A percentile compares a stretch with the other conserved stretches of the same genome.
Conservation (phyloP, 1,140 invertebrate species). For the Halesus radiatus region DNA sequence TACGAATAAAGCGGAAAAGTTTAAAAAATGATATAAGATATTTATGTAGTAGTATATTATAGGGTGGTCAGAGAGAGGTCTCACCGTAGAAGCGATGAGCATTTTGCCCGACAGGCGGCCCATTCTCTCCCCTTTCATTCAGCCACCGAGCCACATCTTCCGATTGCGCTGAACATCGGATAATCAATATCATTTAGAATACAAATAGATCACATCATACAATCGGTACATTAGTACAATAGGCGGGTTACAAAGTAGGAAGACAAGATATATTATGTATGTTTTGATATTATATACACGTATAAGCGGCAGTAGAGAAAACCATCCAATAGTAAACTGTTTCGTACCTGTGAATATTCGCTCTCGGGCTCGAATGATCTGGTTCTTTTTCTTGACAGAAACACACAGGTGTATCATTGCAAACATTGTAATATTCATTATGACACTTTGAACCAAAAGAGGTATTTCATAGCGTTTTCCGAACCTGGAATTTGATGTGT, state of each 20-base stretch:
- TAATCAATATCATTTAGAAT: constrained; percentile 37
- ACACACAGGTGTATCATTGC: constrained; percentile 96
- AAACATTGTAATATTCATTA: constrained; percentile 98
- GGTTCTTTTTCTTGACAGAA: constrained; percentile 85
- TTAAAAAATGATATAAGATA: not conserved
- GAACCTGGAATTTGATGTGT: constrained; percentile 82
- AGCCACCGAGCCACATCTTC: constrained; percentile 69
- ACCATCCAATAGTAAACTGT: constrained; percentile 6
- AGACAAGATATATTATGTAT: constrained; percentile 6
- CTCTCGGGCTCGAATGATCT: constrained; percentile 83
- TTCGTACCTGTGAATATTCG: constrained; percentile 86
- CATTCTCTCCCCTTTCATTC: constrained; percentile 62
- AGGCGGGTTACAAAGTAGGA: constrained; percentile 4
- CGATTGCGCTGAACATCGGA: constrained; percentile 62
- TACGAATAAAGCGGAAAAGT: constrained; percentile 6
- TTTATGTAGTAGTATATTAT: not conserved
- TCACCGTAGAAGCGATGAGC: constrained; percentile 70
- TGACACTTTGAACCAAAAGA: constrained; percentile 94
- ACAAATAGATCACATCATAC: constrained; percentile 26
- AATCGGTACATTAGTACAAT: constrained; percentile 2
- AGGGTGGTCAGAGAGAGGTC: constrained; percentile 50
- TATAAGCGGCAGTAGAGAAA: constrained; percentile 12
- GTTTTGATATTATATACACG: constrained; percentile 28
- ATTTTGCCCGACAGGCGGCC: constrained; percentile 62
- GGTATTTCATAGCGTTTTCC: constrained; percentile 96